Base-by-base conservation (phyloP, 1,140 invertebrate species). In the Matsumurasca onukii region DNA sequence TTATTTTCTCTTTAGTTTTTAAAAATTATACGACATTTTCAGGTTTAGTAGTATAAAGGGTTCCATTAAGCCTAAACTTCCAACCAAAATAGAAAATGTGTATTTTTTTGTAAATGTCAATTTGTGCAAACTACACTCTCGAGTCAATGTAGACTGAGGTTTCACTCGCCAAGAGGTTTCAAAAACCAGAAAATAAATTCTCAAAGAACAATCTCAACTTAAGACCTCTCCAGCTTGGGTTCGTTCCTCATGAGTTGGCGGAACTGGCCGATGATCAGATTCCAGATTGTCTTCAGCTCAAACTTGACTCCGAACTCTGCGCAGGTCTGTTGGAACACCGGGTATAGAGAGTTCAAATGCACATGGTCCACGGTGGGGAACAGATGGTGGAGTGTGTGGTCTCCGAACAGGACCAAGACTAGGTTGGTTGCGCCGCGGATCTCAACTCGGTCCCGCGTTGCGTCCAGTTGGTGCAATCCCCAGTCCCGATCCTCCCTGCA, bases 361-460 rank as follows among this genome's bases (percentile, higher is more conserved):
- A 75, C 77, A 73, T 93, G 91, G 75, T 94, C 92, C 17, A 94
- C 74, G 0, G 91, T 91, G 0, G 92, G 92, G 71, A 94, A 87
- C 0, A 95, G 79, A 81, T 94, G 92, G 76, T 95, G 92, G 0
- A 94, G 78, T 0, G 81, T 80, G 76, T 95, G 93, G 39, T 89
- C 86, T 9, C 92, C 92, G 71, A 91, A 94, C 70, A 86, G 84
- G 0, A 87, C 88, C 29, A 93, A 73, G 0, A 85, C 84, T 31
- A 91, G 78, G 72, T 91, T 88, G 29, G 86, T 78, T n/a, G 82
- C 88, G 0, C 85, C 82, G 25, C 86, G 88, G n/a, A 92, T 82
- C 51, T 92, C 87, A 2, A 82, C 79, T 66, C 90, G 84, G 73
- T 91, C 91, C 70, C 88, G 84, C 0, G 90, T 86, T 0, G 92